Percentiles rank a stretch among this genome's conserved stretches.
These are phyloP conservation scores for Austrolebias charrua DNA, from an alignment of 2,797 vertebrate genomes.

Conservation along the genomic window DNA sequence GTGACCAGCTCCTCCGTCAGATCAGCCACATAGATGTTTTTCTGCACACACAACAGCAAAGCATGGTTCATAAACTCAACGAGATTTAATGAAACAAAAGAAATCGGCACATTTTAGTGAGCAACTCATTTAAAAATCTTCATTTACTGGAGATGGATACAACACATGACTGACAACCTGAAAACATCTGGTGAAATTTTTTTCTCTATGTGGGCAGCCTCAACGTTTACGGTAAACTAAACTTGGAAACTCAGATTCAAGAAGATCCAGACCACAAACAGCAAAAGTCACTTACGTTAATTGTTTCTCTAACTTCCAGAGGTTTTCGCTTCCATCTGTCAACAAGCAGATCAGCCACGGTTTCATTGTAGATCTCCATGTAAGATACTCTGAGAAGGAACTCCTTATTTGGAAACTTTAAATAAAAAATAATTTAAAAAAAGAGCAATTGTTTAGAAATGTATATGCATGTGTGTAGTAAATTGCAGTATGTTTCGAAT, in stretches of 20 bases:
- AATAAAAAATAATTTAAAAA: slow-evolving; percentile 26
- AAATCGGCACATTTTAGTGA: no score
- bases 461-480: not conserved
- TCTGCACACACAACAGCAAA: slow-evolving; percentile 70
- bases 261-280: not conserved
- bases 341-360: slow-evolving; percentile 90
- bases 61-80: not conserved
- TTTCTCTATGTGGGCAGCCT: no score
- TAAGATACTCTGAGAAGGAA: slow-evolving; percentile 96
- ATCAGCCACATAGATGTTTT: slow-evolving; percentile 90
- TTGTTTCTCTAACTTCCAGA: slow-evolving; percentile 90
- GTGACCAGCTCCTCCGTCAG: slow-evolving; percentile 92
- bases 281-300: slow-evolving; percentile 79
- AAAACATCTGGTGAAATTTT: no score
- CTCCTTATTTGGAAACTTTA: slow-evolving; percentile 89
- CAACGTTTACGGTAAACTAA: no score
- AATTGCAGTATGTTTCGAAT: not conserved
- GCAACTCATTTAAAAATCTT: no score
- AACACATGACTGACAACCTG: no score
- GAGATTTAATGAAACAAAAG: no score
- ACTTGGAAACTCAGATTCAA: not conserved
- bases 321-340: slow-evolving; percentile 91
- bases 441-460: not conserved
- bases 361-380: slow-evolving; percentile 99
- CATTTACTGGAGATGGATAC: no score